These are phyloP conservation scores for Drosophila kohkoa DNA, from an alignment of 1,140 invertebrate species.

Conservation along the genomic window DNA sequence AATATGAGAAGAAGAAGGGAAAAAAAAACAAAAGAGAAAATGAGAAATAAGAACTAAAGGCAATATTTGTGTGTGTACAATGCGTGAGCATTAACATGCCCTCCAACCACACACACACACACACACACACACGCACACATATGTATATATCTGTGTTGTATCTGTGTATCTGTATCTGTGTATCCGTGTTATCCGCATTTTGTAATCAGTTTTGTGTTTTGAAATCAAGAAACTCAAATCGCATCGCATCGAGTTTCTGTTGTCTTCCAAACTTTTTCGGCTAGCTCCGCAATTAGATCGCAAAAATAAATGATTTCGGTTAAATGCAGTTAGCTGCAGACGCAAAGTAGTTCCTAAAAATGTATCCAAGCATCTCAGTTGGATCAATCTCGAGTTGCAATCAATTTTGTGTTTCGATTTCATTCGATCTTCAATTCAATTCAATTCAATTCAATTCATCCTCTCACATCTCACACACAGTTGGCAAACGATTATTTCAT, in stretches of 20 bases:
- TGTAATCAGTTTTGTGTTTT: neutral
- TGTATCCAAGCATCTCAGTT: constrained; percentile 16
- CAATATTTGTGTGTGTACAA: constrained; percentile 47
- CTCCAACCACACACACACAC: constrained; percentile 10
- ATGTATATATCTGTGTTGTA: constrained; percentile 8
- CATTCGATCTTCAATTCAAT: neutral
- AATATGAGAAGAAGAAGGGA: neutral
- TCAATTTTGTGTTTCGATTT: constrained; percentile 11
- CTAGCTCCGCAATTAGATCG: constrained; percentile 13
- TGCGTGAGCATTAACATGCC: constrained; percentile 26
- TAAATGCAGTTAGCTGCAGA: constrained; percentile 27
- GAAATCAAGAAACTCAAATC: neutral
- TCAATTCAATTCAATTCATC: constrained; percentile 11
- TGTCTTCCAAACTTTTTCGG: constrained; percentile 24
- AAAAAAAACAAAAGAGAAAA: constrained; percentile 17
- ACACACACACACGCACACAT: too few species aligned
- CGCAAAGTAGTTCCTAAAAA: constrained; percentile 57
- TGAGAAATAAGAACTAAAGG: constrained; percentile 17
- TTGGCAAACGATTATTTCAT: constrained; percentile 4
- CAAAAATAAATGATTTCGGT: constrained; percentile 1
- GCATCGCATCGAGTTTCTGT: constrained; percentile 5
- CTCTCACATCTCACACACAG: neutral
- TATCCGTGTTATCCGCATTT: neutral
- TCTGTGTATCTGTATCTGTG: constrained; percentile 1
- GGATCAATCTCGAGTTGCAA: constrained; percentile 3